Evolutionary conservation across 2,113 vertebrate species (phyloP), one percentile per base, ranked within the genome.

Genomic region (Crocuta crocuta): DNA sequence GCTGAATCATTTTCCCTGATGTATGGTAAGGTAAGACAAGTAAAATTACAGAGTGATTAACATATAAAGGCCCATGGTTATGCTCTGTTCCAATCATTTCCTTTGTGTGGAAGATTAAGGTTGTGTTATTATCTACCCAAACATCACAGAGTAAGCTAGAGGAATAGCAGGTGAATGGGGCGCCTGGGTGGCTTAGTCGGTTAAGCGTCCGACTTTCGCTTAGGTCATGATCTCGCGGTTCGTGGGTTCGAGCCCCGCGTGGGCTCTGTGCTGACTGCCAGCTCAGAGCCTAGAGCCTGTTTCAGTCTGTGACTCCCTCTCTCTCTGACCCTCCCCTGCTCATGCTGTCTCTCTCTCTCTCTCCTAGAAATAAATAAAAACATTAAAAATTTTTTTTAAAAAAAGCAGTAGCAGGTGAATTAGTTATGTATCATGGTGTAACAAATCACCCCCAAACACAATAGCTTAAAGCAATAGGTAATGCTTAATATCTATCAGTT

Each of bases 51-150:
- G 31, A 80, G 15, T 63, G 26, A 39, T 82, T 19, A 17, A n/a
- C 0, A 0, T 85, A 31, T 33, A 65, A 66, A 28, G 4, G 5
- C n/a, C 2, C 55, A 50, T 91, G 26, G 1, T 43, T 76, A 28
- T n/a, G 1, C 8, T 82, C 16, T 74, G 2, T 89, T 93, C 48
- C 21, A 43, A 53, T 35, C 6, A 13, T 88, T 81, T 53, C 26
- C 39, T 93, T 94, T 45, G 39, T 76, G 50, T 78, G 88, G 31
- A 92, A 58, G 28, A 74, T 92, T 65, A 89, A 93, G 24, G 11
- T 68, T 89, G 33, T 48, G 26, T 66, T 80, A 66, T 17, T 80
- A 66, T 17, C 24, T 93, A 76, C 13, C 50, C 33, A 31, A 17
- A 17, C 7, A 7, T 80, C 19, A 86, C n/a, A 81, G 28, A 82